Evolutionary conservation across 1,140 invertebrate genomes (phyloP).

Genomic region (Panagrolaimus sp.): DNA sequence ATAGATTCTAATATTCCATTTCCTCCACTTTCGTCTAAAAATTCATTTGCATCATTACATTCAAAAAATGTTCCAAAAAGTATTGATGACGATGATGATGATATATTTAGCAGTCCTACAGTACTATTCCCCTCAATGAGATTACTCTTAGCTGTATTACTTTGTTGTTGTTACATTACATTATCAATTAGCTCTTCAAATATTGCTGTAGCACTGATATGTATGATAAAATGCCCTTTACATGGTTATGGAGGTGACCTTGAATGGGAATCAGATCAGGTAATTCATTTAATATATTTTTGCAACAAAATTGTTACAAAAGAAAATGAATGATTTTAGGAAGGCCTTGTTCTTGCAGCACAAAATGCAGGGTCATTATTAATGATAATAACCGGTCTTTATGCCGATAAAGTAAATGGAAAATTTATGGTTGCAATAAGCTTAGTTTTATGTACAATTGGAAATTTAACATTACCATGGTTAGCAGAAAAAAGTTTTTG

Average conservation of each 20-base stretch:
- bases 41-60: slow-evolving; percentile 20
- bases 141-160: slow-evolving; percentile 45
- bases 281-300: too few relatives aligned
- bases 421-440: slow-evolving; percentile 51
- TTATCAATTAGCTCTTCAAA: slow-evolving; percentile 54
- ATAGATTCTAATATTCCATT: slow-evolving; percentile 18
- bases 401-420: slow-evolving; percentile 52
- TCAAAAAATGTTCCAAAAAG: background rate
- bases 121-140: slow-evolving; percentile 55
- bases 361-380: slow-evolving; percentile 55
- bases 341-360: slow-evolving; percentile 53
- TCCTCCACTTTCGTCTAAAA: slow-evolving; percentile 13
- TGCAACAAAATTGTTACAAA: too few relatives aligned
- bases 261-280: slow-evolving; percentile 50
- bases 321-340: slow-evolving; percentile 14
- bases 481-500: slow-evolving; percentile 49
- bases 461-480: slow-evolving; percentile 49
- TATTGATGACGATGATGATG: too few relatives aligned
- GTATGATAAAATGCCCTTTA: slow-evolving; percentile 56
- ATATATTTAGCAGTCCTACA: background rate
- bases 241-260: slow-evolving; percentile 52
- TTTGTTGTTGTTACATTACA: slow-evolving; percentile 57
- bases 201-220: slow-evolving; percentile 56
- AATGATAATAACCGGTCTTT: slow-evolving; percentile 53
- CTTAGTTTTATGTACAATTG: slow-evolving; percentile 45